Evolutionary conservation across 2,797 vertebrate species (phyloP), one percentile per base, ranked within the genome.

Genomic region (Lemur catta): DNA sequence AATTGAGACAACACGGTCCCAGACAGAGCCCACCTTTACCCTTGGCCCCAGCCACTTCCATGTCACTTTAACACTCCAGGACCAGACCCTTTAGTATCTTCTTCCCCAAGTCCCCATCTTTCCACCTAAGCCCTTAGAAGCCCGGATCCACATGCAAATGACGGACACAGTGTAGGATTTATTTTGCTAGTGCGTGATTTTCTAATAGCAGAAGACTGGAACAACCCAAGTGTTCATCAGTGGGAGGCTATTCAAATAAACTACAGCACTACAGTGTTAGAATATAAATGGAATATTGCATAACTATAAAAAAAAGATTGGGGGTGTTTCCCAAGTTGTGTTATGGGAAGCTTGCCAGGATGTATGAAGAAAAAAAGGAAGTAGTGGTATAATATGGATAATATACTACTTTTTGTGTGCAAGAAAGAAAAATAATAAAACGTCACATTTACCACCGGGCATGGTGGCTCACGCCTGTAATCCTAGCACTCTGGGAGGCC

Each of bases 371-470:
- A 84, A 91, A 33, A 57, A 82, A 85, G 38, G 28, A 94, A 65
- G 55, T 11, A 41, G 92, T 61, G 26, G 13, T 50, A 35, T 4
- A 71, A 12, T n/a, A 13, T 24, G 11, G 35, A 81, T 1, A 26
- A 30, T 41, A 59, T 13, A 41, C 59, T 72, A 63, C 12, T 84
- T 92, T 76, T 26, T 76, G 33, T 63, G 38, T 79, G 76, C 2
- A 46, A 86, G 33, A 87, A 89, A 84, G 30, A 76, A 93, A 94
- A 90, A 65, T 22, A 61, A 89, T 33, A 84, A 30, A 89, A 88
- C 43, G 20, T 81, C 89, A 80, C 7, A 75, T 71, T 71, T 76
- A 78, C 57, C 33, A 15, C 33, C 63, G 18, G 63, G 63, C 7
- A 2, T 18, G 63, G 33, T 8, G 26, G 63, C 33, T 65, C 63